phyloP scores from a whole-genome alignment of 2,797 vertebrate genomes.

The Falco concolor region DNA sequence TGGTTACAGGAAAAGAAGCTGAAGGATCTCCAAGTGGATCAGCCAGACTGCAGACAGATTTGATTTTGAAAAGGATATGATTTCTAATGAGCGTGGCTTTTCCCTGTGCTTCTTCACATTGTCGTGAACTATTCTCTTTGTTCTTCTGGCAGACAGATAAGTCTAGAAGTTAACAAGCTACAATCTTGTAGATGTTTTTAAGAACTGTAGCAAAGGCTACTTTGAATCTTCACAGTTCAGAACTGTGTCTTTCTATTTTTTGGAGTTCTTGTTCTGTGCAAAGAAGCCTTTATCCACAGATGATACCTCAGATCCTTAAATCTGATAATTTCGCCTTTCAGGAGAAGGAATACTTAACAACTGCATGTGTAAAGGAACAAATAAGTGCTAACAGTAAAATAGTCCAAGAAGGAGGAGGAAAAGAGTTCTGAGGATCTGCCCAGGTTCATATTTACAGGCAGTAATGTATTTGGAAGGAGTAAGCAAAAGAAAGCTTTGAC shows the following conservation, averaged over 20 bases:
- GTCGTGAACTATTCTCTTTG: not conserved
- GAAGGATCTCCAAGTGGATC: not conserved
- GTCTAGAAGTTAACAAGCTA: slow-evolving; percentile 25
- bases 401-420: not conserved
- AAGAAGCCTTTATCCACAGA: not conserved
- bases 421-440: not conserved
- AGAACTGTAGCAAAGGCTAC: not conserved
- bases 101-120: not conserved
- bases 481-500: not conserved
- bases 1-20: not conserved
- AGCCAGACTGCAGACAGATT: not conserved
- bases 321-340: not conserved
- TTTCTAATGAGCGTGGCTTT: slow-evolving; percentile 12
- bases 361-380: not conserved
- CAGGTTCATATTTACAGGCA: not conserved
- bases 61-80: not conserved
- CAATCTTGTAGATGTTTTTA: not conserved
- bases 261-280: not conserved
- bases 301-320: not conserved
- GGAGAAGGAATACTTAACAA: not conserved
- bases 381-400: not conserved
- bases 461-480: not conserved
- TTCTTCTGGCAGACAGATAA: slow-evolving; percentile 4
- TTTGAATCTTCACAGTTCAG: not conserved
- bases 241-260: not conserved